These are phyloP conservation scores for Andrena bicolor DNA, from an alignment of 2,888 invertebrate genomes.

Conservation along the genomic window DNA sequence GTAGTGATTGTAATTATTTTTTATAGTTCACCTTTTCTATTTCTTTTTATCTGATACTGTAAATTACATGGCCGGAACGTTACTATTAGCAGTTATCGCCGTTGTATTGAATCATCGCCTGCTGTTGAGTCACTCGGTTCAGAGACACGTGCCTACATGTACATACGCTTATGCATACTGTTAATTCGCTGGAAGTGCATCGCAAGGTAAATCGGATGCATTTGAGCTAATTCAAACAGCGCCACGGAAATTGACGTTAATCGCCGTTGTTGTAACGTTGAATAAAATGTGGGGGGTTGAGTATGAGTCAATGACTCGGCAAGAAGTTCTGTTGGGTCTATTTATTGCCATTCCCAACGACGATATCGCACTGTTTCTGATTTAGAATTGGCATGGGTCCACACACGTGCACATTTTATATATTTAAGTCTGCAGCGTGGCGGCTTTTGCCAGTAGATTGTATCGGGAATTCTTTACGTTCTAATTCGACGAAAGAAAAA, in stretches of 20 bases:
- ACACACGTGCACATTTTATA: conserved; percentile 25
- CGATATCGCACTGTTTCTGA: conserved; percentile 8
- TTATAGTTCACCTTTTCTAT: neutral
- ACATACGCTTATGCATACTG: conserved; percentile 14
- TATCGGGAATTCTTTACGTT: too few relatives aligned
- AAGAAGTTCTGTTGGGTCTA: conserved; percentile 2
- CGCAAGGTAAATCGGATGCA: conserved; percentile 23
- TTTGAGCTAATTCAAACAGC: conserved; percentile 18
- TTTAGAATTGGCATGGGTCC: conserved; percentile 27
- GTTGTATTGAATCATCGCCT: conserved; percentile 32
- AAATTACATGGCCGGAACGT: neutral
- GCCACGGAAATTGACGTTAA: conserved; percentile 12
- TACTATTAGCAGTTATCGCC: conserved; percentile 24
- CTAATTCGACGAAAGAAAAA: too few relatives aligned
- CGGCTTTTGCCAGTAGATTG: too few relatives aligned
- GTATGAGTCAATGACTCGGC: neutral
- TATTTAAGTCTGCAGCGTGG: too few relatives aligned
- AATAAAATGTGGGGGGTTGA: neutral
- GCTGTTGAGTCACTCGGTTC: conserved; percentile 48
- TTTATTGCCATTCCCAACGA: conserved; percentile 20
- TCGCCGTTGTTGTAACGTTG: neutral
- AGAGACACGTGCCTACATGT: conserved; percentile 28
- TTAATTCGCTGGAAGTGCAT: conserved; percentile 37
- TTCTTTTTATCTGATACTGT: neutral
- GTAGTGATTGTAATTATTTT: neutral